Conservation (phyloP, 2,888 invertebrate genomes). For the Entomobrya multifasciata region DNA sequence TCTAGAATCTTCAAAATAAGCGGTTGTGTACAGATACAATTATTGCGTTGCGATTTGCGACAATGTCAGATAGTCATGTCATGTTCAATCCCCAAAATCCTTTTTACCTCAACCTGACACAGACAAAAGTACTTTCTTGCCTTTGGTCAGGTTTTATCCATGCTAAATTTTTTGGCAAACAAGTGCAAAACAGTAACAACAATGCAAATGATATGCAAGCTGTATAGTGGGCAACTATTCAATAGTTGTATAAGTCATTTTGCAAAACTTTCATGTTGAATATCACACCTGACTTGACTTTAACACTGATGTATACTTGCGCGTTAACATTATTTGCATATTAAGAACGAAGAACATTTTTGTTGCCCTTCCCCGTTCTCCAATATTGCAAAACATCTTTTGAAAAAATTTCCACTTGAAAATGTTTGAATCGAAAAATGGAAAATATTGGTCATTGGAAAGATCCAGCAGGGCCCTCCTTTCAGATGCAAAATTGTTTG, state of each 20-base stretch:
- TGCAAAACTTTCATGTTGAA: background rate
- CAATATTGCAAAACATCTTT: background rate
- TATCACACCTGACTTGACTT: background rate
- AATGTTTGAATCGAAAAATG: background rate
- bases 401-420: constrained; percentile 19
- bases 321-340: constrained; percentile 13
- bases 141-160: constrained; percentile 21
- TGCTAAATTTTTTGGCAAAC: background rate
- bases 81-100: background rate
- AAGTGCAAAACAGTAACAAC: background rate
- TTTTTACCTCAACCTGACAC: background rate
- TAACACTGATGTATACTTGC: background rate
- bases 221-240: background rate
- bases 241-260: no score
- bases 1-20: background rate
- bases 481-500: background rate
- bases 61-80: background rate
- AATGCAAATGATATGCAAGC: background rate
- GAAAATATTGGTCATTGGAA: constrained; percentile 14
- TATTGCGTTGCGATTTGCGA: background rate
- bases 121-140: constrained; percentile 20
- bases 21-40: background rate
- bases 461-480: background rate
- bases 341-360: constrained; percentile 17
- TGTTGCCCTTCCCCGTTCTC: background rate